Base-by-base conservation (phyloP, 2,113 vertebrate genomes). In the Corapipo altera region DNA sequence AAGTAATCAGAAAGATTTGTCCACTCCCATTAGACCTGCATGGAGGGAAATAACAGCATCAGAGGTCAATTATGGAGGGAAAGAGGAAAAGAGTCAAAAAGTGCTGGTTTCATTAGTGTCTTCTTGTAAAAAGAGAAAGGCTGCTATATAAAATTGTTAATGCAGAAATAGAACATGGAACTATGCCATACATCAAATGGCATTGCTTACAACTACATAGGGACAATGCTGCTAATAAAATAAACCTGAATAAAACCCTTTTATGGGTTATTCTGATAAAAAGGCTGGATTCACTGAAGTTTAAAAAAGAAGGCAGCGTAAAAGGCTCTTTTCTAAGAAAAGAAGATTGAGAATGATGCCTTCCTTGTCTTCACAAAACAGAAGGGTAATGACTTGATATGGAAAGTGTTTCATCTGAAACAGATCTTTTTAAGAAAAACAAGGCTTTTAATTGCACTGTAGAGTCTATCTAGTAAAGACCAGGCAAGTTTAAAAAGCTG, bases 211-310 rank as follows among this genome's bases (percentile, higher is more conserved):
- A 54, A 52, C 33, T 83, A 72, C 4, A 39, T 94, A 91, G 28
- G 92, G 73, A 92, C 32, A 97, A 94, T 93, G 41, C 32, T 83
- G 57, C 88, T 95, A 96, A 93, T 92, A 96, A 96, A 91, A 91
- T 91, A 93, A 89, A 89, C 70, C 67, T 62, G 87, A 94, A 91
- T 92, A 81, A 96, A 92, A 57, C 39, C 14, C 5, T 85, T 82
- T 93, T 59, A 90, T 90, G 28, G 24, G 17, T 88, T 93, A 78
- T 70, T 88, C 78, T 70, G 59, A 77, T 55, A 57, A 86, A 96
- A 97, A 91, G 5, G 19, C 35, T 74, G 44, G 24, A 92, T 88
- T 96, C 72, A 72, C 28, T 59, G 65, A 76, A 78, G 72, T 55
- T 74, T 85, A 70, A 87, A 85, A 78, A 74, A 58, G 32, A 49